Conservation (phyloP, 2,888 invertebrate genomes). For the Ephialtes manifestator region DNA sequence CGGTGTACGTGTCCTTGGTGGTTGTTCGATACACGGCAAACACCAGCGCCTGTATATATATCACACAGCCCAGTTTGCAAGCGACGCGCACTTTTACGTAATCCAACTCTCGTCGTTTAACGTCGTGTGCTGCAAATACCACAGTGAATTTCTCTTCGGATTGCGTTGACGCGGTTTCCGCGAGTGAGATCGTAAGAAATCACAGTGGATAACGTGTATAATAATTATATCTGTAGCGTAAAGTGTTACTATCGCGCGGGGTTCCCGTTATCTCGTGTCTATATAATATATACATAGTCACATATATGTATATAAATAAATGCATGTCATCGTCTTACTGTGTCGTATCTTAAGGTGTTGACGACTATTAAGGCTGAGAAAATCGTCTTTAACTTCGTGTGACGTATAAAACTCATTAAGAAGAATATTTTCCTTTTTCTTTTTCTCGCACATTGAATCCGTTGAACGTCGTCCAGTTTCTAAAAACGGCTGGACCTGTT, state of each 20-base stretch:
- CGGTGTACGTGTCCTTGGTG: constrained; percentile 72
- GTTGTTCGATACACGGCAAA: constrained; percentile 68
- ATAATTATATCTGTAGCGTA: neutral
- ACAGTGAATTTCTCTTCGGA: neutral
- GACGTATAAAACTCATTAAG: neutral
- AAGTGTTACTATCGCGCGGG: neutral
- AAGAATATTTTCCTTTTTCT: neutral
- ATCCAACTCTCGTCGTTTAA: constrained; percentile 54
- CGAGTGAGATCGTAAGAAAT: neutral
- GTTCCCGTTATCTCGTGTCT: constrained; percentile 1
- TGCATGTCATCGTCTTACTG: neutral
- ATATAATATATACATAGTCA: neutral
- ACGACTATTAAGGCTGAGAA: neutral
- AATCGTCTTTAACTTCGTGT: neutral
- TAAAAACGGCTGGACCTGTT: neutral
- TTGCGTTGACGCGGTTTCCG: neutral
- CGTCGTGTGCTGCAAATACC: constrained; percentile 21
- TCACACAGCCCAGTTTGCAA: constrained; percentile 72
- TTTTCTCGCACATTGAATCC: neutral
- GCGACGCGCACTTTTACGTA: constrained; percentile 81
- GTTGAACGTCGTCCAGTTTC: neutral
- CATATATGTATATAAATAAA: neutral
- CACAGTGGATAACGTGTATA: neutral
- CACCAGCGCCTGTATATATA: constrained; percentile 53
- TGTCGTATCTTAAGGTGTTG: neutral